Base-by-base conservation (phyloP, 2,797 vertebrate species). In the Epinephelus coioides region DNA sequence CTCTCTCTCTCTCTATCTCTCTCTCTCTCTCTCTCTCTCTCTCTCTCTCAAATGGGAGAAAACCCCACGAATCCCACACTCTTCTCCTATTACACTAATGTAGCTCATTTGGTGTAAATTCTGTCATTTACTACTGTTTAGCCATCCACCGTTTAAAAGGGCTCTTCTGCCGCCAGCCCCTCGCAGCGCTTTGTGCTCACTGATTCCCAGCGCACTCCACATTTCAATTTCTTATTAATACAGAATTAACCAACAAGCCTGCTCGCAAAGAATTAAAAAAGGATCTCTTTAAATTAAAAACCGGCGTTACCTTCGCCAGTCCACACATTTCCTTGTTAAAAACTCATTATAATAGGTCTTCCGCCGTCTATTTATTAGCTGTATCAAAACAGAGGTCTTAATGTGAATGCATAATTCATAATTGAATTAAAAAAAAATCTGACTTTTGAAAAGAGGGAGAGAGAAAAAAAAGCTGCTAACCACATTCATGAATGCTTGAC, bases 381-480 rank as follows among this genome's bases (percentile, higher is more conserved):
- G 86, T 92, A 94, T 94, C 92, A 92, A 95, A 94, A 94, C 92
- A 94, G 89, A 94, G 89, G 91, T 94, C 91, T 93, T 93, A 94
- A 95, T 92, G 90, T 88, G 89, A 91, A 94, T 95, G 92, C 91
- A 94, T 95, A 93, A 95, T 95, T 94, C 92, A 94, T 95, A 93
- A 94, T 92, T 95, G 91, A 94, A 94, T 93, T 79, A 67, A 90
- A 88, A 87, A 87, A 89, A 89, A 89, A 78, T 91, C 84, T 3
- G 76, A 89, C 80, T 93, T 93, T 91, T 92, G 72, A 87, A 43
- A 80, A 89, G 59, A 74, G 75, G 80, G 71, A 63, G 34, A 40
- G 5, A 40, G 5, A 15, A 71, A 79, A 89, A 90, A 91, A 85
- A 85, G 69, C 83, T 89, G 90, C 91, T 94, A 93, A 94, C 86